Percentiles rank a stretch among this genome's conserved stretches.
phyloP scores from a whole-genome alignment of 2,113 vertebrate species.

The Lagopus muta region DNA sequence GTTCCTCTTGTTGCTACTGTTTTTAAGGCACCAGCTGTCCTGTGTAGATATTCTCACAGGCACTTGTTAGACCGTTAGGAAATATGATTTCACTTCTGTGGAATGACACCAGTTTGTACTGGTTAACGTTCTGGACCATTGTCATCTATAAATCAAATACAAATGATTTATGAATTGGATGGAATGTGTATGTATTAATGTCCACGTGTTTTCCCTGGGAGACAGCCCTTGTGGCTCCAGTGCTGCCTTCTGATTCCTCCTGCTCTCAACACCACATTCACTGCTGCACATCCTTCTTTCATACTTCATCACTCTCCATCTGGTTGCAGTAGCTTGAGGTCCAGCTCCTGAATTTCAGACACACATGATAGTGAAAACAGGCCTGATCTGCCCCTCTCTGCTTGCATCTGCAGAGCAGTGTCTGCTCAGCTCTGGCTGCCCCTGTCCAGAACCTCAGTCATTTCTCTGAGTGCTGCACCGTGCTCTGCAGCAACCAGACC shows the following conservation, averaged over 20 bases:
- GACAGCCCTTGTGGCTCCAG: neutral
- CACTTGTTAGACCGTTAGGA: neutral
- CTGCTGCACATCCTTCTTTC: neutral
- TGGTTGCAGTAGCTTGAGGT: neutral
- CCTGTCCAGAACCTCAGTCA: neutral
- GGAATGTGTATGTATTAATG: neutral
- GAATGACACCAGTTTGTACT: neutral
- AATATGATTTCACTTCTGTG: neutral
- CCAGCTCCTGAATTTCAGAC: neutral
- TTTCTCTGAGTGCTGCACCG: neutral
- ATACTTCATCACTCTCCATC: neutral
- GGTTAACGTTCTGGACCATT: neutral
- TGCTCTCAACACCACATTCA: neutral
- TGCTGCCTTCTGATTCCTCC: neutral
- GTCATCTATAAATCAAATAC: neutral
- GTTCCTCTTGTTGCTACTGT: neutral
- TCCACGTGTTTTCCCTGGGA: neutral
- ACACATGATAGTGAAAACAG: neutral
- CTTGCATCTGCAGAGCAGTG: neutral
- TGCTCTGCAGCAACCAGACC: neutral
- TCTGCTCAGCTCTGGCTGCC: neutral
- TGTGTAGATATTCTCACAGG: neutral
- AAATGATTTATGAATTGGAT: neutral
- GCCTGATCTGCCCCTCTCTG: neutral
- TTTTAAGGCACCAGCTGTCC: neutral